phyloP scores from a whole-genome alignment of 2,797 vertebrate genomes.

The Perodicticus potto region DNA sequence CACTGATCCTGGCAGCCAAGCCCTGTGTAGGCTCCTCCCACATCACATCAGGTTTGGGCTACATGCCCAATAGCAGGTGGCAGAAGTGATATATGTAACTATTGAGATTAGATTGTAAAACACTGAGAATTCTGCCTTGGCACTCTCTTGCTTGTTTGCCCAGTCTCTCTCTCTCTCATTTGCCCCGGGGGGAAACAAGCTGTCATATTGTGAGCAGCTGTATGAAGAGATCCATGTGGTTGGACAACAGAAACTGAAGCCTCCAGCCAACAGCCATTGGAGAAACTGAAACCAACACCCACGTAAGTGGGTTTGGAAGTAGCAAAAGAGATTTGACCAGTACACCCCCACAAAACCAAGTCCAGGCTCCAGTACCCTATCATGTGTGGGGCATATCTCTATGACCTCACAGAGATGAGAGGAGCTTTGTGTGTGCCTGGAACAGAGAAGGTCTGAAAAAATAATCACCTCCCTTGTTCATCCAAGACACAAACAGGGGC shows the following conservation, averaged over 20 bases:
- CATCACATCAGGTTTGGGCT: neutral
- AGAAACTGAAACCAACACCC: neutral
- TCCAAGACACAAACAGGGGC: constrained; percentile 31
- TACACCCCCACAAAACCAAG: neutral
- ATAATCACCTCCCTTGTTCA: constrained; percentile 34
- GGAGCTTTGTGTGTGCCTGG: neutral
- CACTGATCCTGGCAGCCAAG: neutral
- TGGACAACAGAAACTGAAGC: neutral
- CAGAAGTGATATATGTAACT: neutral
- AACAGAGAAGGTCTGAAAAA: constrained; percentile 40
- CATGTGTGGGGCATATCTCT: neutral
- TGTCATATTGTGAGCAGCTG: neutral
- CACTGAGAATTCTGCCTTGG: neutral
- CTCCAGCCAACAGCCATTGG: neutral
- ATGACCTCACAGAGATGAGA: constrained; percentile 20
- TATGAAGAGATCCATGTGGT: neutral
- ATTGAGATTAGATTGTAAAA: constrained; percentile 17
- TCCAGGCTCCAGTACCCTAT: neutral
- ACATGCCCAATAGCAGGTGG: neutral
- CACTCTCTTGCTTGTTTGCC: neutral
- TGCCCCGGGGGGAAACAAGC: neutral
- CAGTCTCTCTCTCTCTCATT: too few species aligned
- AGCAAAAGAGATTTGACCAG: neutral
- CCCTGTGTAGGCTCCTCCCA: neutral
- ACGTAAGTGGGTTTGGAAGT: neutral